Percentiles rank a stretch among this genome's conserved stretches.
Conservation (phyloP, 2,888 invertebrate species). For the Hypsopygia costalis region DNA sequence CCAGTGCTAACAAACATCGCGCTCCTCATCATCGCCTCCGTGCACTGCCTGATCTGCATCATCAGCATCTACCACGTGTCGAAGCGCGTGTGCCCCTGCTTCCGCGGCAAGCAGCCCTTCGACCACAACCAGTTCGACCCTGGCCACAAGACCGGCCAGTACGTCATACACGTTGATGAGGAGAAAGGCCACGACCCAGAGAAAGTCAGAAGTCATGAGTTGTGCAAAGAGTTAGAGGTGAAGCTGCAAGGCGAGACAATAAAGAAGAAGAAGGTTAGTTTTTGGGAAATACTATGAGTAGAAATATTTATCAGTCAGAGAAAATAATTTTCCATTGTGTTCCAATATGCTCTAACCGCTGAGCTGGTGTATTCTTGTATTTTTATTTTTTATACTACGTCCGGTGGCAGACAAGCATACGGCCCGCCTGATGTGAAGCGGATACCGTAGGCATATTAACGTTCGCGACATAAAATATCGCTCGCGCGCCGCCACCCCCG, state of each 20-base stretch:
- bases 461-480: too few relatives aligned
- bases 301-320: too few relatives aligned
- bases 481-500: too few relatives aligned
- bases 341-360: too few relatives aligned
- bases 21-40: slow-evolving; percentile 78
- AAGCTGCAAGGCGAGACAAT: slow-evolving; percentile 55
- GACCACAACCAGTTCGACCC: slow-evolving; percentile 78
- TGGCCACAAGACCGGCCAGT: slow-evolving; percentile 49
- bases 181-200: slow-evolving; percentile 43
- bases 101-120: slow-evolving; percentile 66
- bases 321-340: too few relatives aligned
- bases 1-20: slow-evolving; percentile 83
- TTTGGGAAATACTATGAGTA: too few relatives aligned
- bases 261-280: slow-evolving; percentile 55
- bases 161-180: slow-evolving; percentile 63
- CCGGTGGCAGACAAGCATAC: too few relatives aligned
- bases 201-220: slow-evolving; percentile 46
- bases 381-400: too few relatives aligned
- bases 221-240: slow-evolving; percentile 61
- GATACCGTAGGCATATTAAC: too few relatives aligned
- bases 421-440: too few relatives aligned
- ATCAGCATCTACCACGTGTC: slow-evolving; percentile 77
- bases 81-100: slow-evolving; percentile 78
- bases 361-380: too few relatives aligned
- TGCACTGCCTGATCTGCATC: slow-evolving; percentile 79